phyloP scores from a whole-genome alignment of 2,888 invertebrate species.

The Leptinotarsa rubiginosa region DNA sequence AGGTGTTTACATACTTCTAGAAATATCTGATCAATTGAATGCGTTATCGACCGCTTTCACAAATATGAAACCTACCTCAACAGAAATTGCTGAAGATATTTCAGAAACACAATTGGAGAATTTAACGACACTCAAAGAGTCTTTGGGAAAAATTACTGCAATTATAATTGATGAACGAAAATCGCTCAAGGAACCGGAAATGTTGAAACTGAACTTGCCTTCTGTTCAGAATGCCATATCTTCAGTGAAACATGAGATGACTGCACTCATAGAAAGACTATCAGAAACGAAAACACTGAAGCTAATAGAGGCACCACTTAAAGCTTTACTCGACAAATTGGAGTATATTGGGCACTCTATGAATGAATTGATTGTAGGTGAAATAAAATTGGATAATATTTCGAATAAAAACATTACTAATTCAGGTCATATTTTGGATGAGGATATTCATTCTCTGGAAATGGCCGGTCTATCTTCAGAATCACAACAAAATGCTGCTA shows the following conservation, averaged over 20 bases:
- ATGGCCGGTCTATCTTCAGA: no score
- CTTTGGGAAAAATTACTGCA: constrained; percentile 38
- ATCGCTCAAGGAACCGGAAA: constrained; percentile 33
- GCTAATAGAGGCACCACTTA: constrained; percentile 32
- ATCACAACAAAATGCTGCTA: no score
- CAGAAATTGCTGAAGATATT: constrained; percentile 22
- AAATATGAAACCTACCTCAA: no score
- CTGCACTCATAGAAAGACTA: constrained; percentile 8
- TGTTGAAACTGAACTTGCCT: constrained; percentile 17
- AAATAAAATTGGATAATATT: no score
- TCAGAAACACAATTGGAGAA: constrained; percentile 19
- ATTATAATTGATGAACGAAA: constrained; percentile 39
- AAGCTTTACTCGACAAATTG: constrained; percentile 36
- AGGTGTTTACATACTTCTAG: no score
- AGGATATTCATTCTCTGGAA: no score
- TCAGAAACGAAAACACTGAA: constrained; percentile 25
- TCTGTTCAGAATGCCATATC: constrained; percentile 32
- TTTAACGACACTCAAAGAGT: constrained; percentile 32
- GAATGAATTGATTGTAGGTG: not conserved
- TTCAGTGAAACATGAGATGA: constrained; percentile 43
- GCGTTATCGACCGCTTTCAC: no score
- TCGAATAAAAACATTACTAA: no score
- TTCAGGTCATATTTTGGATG: no score
- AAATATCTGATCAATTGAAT: no score
- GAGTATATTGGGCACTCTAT: not conserved